Conservation (phyloP, 1,140 invertebrate genomes). For the Trichoplusia ni region DNA sequence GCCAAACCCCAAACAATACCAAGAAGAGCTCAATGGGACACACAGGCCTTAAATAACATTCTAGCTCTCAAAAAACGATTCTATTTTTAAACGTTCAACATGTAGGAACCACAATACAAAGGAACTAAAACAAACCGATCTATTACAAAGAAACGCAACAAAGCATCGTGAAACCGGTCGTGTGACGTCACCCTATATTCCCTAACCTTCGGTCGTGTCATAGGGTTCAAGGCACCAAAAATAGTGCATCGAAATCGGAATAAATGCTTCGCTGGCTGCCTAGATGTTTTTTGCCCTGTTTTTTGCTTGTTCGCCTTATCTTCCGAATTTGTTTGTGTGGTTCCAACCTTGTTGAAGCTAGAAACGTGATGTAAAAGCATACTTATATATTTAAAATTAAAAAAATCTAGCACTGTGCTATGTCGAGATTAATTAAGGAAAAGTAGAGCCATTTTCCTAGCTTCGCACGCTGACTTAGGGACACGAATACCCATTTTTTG, state of each 20-base stretch:
- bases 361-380: no score
- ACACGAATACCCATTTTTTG: no score
- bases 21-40: no score
- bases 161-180: not conserved
- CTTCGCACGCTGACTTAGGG: no score
- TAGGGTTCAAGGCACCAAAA: constrained; percentile 26
- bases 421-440: no score
- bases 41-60: no score
- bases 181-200: constrained; percentile 11
- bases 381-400: no score
- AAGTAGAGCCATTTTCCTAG: no score
- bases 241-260: constrained; percentile 31
- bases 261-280: constrained; percentile 24
- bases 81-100: not conserved
- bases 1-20: no score
- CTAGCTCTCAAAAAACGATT: no score
- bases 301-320: constrained; percentile 6
- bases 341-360: not conserved
- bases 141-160: constrained; percentile 19
- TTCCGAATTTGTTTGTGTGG: constrained; percentile 10
- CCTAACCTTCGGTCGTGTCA: constrained; percentile 23
- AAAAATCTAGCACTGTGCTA: no score
- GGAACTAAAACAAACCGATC: constrained; percentile 9
- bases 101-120: not conserved
- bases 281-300: constrained; percentile 19